Conservation (phyloP, 1,140 invertebrate genomes). For the Phthorimaea operculella region DNA sequence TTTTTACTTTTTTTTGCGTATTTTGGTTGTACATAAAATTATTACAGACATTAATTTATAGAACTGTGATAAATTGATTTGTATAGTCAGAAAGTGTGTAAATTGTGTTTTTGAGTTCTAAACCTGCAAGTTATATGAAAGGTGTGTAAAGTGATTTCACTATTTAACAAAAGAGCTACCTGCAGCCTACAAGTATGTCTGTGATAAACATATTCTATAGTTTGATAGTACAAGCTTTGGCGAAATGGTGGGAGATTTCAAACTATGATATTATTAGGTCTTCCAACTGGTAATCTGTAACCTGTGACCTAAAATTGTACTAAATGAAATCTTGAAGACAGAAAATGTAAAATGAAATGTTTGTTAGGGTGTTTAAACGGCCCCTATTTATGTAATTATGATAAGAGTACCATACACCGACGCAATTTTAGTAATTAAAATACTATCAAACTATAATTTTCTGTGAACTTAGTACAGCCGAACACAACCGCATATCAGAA, state of each 20-base stretch:
- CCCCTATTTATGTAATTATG: background rate
- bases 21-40: background rate
- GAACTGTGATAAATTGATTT: too few relatives aligned
- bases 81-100: too few relatives aligned
- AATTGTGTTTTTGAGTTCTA: too few relatives aligned
- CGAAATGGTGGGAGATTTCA: background rate
- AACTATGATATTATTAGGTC: background rate
- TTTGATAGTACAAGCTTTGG: background rate
- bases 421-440: background rate
- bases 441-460: background rate
- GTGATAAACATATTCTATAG: slow-evolving; percentile 1
- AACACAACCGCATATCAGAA: background rate
- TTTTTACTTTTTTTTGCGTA: background rate
- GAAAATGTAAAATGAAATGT: background rate
- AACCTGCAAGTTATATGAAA: too few relatives aligned
- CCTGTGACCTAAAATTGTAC: background rate
- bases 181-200: background rate
- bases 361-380: background rate
- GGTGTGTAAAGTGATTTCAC: background rate
- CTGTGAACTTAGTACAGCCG: background rate
- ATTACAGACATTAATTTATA: too few relatives aligned
- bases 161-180: background rate
- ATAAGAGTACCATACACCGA: background rate
- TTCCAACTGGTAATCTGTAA: background rate
- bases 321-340: background rate